Conservation (phyloP, 2,113 vertebrate species). For the Mugil cephalus region DNA sequence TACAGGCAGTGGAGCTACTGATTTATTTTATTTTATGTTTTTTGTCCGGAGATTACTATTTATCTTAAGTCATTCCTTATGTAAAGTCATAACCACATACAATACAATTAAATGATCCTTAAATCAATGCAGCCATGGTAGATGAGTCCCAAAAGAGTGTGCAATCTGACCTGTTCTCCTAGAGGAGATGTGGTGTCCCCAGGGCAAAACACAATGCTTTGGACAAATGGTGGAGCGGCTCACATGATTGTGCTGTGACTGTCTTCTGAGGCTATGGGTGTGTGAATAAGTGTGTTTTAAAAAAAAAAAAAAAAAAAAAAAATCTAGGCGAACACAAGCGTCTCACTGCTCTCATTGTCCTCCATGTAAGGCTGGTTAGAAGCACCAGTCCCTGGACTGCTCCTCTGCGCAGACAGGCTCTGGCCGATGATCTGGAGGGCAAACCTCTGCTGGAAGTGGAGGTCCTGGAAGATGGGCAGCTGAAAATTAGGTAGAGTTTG, state of each 20-base stretch:
- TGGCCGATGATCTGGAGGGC: slow-evolving; percentile 9
- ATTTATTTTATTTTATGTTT: too few species aligned
- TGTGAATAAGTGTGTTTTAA: slow-evolving; percentile 52
- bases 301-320: too few species aligned
- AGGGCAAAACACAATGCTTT: slow-evolving; percentile 43
- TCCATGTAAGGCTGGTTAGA: slow-evolving; percentile 50
- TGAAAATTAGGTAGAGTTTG: slow-evolving; percentile 45
- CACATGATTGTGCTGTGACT: slow-evolving; percentile 84
- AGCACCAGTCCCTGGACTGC: slow-evolving; percentile 21
- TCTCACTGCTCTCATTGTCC: slow-evolving; percentile 58
- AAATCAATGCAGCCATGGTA: slow-evolving; percentile 13
- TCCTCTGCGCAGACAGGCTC: slow-evolving; percentile 4
- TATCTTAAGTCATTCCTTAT: background rate
- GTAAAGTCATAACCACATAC: background rate
- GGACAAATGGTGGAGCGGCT: slow-evolving; percentile 48
- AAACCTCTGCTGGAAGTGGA: slow-evolving; percentile 29
- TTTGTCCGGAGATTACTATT: background rate
- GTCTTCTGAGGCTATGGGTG: slow-evolving; percentile 68
- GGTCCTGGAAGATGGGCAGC: slow-evolving; percentile 40
- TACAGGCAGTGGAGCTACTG: too few species aligned
- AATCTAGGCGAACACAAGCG: slow-evolving; percentile 4
- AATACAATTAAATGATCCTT: background rate
- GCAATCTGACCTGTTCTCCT: slow-evolving; percentile 14
- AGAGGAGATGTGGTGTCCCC: slow-evolving; percentile 40
- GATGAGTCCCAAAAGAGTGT: slow-evolving; percentile 10